Percentiles rank a stretch among this genome's conserved stretches.
phyloP scores from a whole-genome alignment of 1,140 invertebrate species.

The Oscheius sp. region DNA sequence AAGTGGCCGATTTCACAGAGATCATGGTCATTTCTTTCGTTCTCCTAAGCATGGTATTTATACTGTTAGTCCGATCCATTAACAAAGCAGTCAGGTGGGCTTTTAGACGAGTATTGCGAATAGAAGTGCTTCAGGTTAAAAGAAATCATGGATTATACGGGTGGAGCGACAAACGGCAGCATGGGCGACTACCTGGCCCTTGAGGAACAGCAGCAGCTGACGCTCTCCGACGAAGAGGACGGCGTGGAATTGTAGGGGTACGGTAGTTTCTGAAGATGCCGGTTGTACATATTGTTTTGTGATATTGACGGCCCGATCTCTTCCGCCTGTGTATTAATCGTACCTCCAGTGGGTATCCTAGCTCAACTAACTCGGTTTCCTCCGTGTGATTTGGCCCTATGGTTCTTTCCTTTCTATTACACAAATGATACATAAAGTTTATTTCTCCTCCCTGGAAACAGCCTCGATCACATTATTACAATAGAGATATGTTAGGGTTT shows the following conservation, averaged over 20 bases:
- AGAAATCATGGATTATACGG: conserved; percentile 5
- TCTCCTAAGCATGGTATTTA: background rate
- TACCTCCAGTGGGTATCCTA: background rate
- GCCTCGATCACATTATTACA: conserved; percentile 2
- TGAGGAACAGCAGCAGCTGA: background rate
- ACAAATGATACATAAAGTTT: background rate
- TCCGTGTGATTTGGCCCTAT: no score
- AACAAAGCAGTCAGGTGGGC: background rate
- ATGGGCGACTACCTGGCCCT: background rate
- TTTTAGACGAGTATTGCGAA: background rate
- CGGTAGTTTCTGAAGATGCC: no score
- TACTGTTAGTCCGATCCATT: background rate
- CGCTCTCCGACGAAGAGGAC: background rate
- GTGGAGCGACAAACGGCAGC: background rate
- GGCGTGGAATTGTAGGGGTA: no score
- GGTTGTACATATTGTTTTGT: no score
- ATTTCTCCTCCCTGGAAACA: background rate
- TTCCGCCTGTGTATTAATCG: no score
- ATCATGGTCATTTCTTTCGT: background rate
- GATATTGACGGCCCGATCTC: no score
- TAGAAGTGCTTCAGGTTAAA: background rate
- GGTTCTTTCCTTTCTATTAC: no score
- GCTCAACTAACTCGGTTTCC: background rate
- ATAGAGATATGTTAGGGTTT: background rate
- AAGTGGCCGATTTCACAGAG: background rate